phyloP scores from a whole-genome alignment of 2,797 vertebrate genomes.

The Cephalopachus bancanus region DNA sequence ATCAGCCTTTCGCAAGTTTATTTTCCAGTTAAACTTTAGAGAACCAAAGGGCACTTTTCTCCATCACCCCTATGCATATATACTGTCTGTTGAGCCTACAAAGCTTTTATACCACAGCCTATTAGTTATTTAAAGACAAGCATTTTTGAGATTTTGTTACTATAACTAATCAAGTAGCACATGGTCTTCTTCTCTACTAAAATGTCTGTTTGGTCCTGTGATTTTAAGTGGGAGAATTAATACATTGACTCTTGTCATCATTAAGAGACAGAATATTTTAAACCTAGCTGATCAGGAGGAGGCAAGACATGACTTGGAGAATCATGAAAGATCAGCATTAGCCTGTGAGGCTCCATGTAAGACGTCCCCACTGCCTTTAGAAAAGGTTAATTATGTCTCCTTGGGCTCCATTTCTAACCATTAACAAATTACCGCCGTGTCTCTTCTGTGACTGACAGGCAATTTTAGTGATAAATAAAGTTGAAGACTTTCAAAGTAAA shows the following conservation, averaged over 20 bases:
- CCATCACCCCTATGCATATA: background rate
- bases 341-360: background rate
- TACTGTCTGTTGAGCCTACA: background rate
- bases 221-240: background rate
- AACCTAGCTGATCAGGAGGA: background rate
- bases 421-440: slow-evolving; percentile 64
- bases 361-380: background rate
- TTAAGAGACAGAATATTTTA: slow-evolving; percentile 54
- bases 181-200: background rate
- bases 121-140: background rate
- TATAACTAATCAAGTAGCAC: background rate
- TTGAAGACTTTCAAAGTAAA: slow-evolving; percentile 77
- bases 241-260: background rate
- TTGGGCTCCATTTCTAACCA: slow-evolving; percentile 21
- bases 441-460: slow-evolving; percentile 69
- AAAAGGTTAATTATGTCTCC: slow-evolving; percentile 36
- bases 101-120: background rate
- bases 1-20: background rate
- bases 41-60: background rate
- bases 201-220: background rate
- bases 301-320: background rate
- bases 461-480: slow-evolving; percentile 80
- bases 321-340: slow-evolving; percentile 24
- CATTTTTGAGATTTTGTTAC: background rate
- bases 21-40: background rate